phyloP scores from a whole-genome alignment of 2,888 invertebrate species.

The Pocota personata region DNA sequence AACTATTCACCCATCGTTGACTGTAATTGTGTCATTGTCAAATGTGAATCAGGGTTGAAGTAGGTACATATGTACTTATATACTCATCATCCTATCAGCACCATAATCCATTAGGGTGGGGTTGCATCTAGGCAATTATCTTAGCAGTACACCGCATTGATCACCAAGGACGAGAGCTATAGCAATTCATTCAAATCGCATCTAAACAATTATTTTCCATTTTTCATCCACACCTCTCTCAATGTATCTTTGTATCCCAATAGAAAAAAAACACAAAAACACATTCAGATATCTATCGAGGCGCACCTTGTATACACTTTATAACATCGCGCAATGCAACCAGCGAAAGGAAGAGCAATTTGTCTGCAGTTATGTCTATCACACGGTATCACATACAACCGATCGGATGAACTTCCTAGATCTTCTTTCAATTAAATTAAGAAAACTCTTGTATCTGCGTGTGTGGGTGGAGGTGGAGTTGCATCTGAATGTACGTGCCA shows the following conservation, averaged over 20 bases:
- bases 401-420: slow-evolving; percentile 73
- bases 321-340: background rate
- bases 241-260: slow-evolving; percentile 30
- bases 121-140: slow-evolving; percentile 67
- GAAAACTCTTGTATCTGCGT: slow-evolving; percentile 35
- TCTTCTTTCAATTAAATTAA: slow-evolving; percentile 72
- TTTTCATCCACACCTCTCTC: slow-evolving; percentile 70
- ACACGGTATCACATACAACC: slow-evolving; percentile 54
- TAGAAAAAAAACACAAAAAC: slow-evolving; percentile 15
- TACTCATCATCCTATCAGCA: slow-evolving; percentile 63
- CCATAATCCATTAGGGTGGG: slow-evolving; percentile 61
- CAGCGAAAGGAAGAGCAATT: slow-evolving; percentile 65
- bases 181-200: slow-evolving; percentile 66
- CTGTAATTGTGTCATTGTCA: slow-evolving; percentile 71
- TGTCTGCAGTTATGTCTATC: slow-evolving; percentile 72
- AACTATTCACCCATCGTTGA: background rate
- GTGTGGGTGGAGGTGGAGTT: slow-evolving; percentile 59
- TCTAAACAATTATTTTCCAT: slow-evolving; percentile 70
- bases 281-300: slow-evolving; percentile 64
- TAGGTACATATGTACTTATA: slow-evolving; percentile 16
- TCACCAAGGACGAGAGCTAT: slow-evolving; percentile 64
- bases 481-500: slow-evolving; percentile 42
- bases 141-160: background rate
- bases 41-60: slow-evolving; percentile 68
- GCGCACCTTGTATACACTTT: slow-evolving; percentile 65